Evolutionary conservation across 2,888 invertebrate species (phyloP).

Genomic region (Dysmachus trigonus): DNA sequence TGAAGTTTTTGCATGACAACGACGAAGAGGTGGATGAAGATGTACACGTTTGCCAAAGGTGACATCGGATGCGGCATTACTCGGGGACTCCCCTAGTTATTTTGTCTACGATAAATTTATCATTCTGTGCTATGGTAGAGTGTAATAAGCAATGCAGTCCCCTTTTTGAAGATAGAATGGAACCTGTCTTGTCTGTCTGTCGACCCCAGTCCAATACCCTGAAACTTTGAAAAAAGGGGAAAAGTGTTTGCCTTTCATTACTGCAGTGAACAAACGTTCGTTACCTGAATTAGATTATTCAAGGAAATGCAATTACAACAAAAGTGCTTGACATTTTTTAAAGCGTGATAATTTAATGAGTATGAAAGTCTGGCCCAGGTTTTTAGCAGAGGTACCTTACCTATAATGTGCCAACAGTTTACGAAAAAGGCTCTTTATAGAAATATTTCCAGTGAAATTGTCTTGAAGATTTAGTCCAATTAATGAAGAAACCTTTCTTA

Average conservation of each 20-base stretch:
- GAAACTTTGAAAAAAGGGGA: background rate
- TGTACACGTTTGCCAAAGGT: background rate
- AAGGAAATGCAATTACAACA: background rate
- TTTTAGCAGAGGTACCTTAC: background rate
- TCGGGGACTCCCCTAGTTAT: background rate
- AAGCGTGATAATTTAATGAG: background rate
- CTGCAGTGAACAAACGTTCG: constrained; percentile 48
- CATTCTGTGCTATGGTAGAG: background rate
- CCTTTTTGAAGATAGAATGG: constrained; percentile 13
- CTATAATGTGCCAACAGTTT: background rate
- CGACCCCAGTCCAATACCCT: background rate
- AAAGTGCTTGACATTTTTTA: background rate
- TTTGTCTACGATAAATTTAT: background rate
- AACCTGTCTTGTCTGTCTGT: background rate
- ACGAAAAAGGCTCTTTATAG: background rate
- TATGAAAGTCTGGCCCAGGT: background rate
- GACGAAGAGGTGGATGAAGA: background rate
- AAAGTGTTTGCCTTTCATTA: constrained; percentile 46
- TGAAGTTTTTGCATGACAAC: background rate
- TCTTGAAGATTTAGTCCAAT: background rate
- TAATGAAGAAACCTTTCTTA: background rate
- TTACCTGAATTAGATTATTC: constrained; percentile 32
- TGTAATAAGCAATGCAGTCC: constrained; percentile 20
- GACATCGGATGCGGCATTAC: background rate
- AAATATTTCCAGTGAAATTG: background rate